A percentile compares a stretch with the other conserved stretches of the same genome.
Evolutionary conservation across 2,888 invertebrate species (phyloP).

Genomic region (Agriotes lineatus): DNA sequence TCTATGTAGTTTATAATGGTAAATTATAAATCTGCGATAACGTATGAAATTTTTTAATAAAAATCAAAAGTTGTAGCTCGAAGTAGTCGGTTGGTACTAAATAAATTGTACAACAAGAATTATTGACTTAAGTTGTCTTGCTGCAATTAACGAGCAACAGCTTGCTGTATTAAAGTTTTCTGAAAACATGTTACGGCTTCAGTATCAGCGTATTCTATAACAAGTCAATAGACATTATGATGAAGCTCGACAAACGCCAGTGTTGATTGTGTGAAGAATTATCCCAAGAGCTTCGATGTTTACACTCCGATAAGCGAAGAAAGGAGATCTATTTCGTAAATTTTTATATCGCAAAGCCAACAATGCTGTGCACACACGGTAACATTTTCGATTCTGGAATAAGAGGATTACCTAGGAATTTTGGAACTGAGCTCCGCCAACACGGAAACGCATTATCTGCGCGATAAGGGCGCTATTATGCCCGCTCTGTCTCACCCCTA

Average conservation of each 20-base stretch:
- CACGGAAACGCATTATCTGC: constrained; percentile 40
- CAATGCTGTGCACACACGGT: constrained; percentile 38
- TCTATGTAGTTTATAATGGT: no score
- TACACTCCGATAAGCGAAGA: constrained; percentile 48
- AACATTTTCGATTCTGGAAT: constrained; percentile 37
- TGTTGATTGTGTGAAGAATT: constrained; percentile 39
- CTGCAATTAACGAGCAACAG: no score
- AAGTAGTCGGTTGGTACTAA: no score
- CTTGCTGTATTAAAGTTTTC: no score
- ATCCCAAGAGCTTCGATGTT: constrained; percentile 42
- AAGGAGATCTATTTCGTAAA: constrained; percentile 48
- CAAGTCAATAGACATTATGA: constrained; percentile 3
- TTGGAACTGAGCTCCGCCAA: constrained; percentile 45
- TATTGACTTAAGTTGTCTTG: no score
- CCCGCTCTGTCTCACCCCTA: neutral
- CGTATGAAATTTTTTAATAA: no score
- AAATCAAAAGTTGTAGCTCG: no score
- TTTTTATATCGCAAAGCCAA: constrained; percentile 49
- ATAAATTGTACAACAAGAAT: no score
- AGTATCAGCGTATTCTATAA: neutral
- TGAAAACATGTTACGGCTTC: no score
- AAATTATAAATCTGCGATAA: no score
- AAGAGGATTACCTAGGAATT: constrained; percentile 46
- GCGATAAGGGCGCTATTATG: constrained; percentile 1
- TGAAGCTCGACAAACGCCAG: constrained; percentile 18